Evolutionary conservation across 2,888 invertebrate species (phyloP).

Genomic region (Microctonus brassicae): DNA sequence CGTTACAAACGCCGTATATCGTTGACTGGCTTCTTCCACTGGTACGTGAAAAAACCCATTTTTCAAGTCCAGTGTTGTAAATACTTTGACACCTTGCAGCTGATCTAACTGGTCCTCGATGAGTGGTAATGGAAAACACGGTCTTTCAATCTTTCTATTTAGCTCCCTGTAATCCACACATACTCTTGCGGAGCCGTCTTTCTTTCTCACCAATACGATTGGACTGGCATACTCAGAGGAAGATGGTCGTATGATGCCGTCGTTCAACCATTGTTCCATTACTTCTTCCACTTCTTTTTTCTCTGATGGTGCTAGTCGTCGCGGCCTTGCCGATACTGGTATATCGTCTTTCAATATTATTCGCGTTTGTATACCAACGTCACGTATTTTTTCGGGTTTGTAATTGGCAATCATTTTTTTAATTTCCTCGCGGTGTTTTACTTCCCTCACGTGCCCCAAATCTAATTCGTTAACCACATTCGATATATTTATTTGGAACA

Average conservation of each 20-base stretch:
- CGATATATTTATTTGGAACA: no score
- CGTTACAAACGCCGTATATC: not conserved
- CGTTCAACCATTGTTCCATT: not conserved
- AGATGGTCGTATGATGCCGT: slow-evolving; percentile 55
- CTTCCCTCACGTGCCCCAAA: not conserved
- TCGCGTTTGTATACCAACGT: no score
- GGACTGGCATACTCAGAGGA: slow-evolving; percentile 58
- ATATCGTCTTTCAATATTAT: no score
- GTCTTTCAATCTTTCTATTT: slow-evolving; percentile 56
- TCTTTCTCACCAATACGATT: slow-evolving; percentile 53
- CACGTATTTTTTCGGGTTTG: no score
- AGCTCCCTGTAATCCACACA: slow-evolving; percentile 65
- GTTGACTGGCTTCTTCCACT: slow-evolving; percentile 18
- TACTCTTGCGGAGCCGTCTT: slow-evolving; percentile 47
- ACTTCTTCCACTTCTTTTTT: no score
- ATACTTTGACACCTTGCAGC: slow-evolving; percentile 40
- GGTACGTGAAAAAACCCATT: slow-evolving; percentile 14
- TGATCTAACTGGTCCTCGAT: slow-evolving; percentile 55
- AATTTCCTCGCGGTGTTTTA: no score
- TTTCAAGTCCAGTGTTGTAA: slow-evolving; percentile 44
- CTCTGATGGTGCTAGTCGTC: no score
- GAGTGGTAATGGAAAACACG: slow-evolving; percentile 42
- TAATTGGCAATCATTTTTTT: no score
- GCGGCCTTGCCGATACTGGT: no score
- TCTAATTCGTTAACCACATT: not conserved